phyloP scores from a whole-genome alignment of 2,888 invertebrate species.

The Artemia sinica region DNA sequence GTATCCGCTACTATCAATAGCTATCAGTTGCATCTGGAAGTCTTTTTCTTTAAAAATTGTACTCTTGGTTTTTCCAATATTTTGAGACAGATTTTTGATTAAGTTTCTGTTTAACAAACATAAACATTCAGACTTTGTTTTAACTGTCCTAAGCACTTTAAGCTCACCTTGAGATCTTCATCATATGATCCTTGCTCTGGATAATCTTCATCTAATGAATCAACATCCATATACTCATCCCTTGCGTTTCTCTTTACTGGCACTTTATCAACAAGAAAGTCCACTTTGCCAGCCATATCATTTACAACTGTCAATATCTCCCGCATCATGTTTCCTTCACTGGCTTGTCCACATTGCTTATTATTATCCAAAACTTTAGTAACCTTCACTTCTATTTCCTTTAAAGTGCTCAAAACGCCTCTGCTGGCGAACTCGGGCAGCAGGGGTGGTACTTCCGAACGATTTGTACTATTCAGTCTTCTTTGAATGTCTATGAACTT shows the following conservation, averaged over 20 bases:
- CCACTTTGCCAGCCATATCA: constrained; percentile 31
- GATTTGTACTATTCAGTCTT: constrained; percentile 25
- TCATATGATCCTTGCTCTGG: neutral
- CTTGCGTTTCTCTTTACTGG: constrained; percentile 5
- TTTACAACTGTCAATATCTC: constrained; percentile 20
- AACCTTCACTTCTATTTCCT: constrained; percentile 32
- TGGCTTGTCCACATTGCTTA: neutral
- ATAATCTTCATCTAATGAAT: neutral
- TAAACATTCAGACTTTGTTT: too few species aligned
- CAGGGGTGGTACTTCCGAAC: constrained; percentile 25
- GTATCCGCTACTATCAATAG: too few species aligned
- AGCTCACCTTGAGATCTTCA: neutral
- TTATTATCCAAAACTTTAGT: constrained; percentile 27
- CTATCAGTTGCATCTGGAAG: too few species aligned
- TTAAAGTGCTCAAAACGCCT: constrained; percentile 33
- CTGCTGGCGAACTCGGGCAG: constrained; percentile 33
- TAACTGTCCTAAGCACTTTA: too few species aligned
- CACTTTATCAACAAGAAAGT: constrained; percentile 32
- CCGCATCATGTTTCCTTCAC: constrained; percentile 9
- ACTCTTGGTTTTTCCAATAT: too few species aligned
- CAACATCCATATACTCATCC: neutral
- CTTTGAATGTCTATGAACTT: constrained; percentile 24
- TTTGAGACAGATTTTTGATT: too few species aligned
- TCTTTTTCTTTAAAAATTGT: too few species aligned
- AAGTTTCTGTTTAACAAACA: too few species aligned